phyloP scores from a whole-genome alignment of 2,888 invertebrate genomes.

The Tridacna gigas region DNA sequence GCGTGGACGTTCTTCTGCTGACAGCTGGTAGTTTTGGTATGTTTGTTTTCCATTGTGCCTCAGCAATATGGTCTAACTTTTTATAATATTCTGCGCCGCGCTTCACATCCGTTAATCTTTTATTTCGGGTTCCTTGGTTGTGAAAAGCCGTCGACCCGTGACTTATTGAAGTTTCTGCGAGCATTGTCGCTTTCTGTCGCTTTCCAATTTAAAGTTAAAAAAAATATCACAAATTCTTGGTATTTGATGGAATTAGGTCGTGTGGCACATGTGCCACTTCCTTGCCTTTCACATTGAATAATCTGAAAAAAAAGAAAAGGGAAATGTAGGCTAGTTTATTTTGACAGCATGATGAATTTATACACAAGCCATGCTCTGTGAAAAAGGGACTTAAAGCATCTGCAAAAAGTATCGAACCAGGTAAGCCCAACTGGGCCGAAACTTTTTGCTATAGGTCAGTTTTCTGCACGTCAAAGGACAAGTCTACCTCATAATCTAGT shows the following conservation, averaged over 20 bases:
- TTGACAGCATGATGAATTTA: too few species aligned
- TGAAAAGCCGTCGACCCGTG: conserved; percentile 27
- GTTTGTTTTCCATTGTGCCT: conserved; percentile 67
- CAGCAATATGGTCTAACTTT: conserved; percentile 67
- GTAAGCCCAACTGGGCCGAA: too few species aligned
- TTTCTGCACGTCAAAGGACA: too few species aligned
- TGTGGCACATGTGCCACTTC: background rate
- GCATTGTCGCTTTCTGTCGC: background rate
- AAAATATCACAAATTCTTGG: background rate
- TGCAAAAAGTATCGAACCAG: too few species aligned
- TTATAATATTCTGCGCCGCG: conserved; percentile 69
- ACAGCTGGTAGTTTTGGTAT: conserved; percentile 61
- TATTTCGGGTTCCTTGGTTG: conserved; percentile 51
- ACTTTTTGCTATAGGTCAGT: too few species aligned
- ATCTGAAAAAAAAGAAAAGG: background rate
- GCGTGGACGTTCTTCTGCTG: conserved; percentile 43
- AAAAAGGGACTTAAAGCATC: too few species aligned
- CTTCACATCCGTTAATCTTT: conserved; percentile 66
- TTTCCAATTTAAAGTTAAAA: background rate
- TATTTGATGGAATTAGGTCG: too few species aligned
- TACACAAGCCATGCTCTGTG: too few species aligned
- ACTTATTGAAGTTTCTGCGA: conserved; percentile 54
- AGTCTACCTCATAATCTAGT: too few species aligned
- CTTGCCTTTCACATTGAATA: background rate
- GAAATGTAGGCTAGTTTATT: background rate